Evolutionary conservation across 2,888 invertebrate genomes (phyloP).

Genomic region (Drosophila yooni): DNA sequence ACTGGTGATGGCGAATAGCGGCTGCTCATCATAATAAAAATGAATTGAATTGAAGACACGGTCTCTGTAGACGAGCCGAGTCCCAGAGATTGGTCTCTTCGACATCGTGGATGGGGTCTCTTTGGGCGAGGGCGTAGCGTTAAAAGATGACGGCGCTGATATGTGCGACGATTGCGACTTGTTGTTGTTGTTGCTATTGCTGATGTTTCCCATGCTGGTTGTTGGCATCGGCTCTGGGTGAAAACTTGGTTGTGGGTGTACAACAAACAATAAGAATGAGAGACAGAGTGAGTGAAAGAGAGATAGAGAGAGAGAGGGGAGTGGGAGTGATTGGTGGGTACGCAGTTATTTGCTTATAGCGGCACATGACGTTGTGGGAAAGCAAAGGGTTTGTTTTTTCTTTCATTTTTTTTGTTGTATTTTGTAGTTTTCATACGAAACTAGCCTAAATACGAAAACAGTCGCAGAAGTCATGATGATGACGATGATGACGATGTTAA

Average conservation of each 20-base stretch:
- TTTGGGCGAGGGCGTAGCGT: slow-evolving; percentile 58
- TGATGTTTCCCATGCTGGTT: slow-evolving; percentile 72
- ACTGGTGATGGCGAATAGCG: slow-evolving; percentile 36
- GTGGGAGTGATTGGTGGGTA: neutral
- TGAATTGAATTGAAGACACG: slow-evolving; percentile 75
- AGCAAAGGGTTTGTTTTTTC: slow-evolving; percentile 62
- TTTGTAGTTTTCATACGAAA: slow-evolving; percentile 39
- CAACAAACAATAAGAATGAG: slow-evolving; percentile 50
- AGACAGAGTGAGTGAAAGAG: neutral
- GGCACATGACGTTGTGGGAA: slow-evolving; percentile 71
- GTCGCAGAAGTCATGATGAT: slow-evolving; percentile 31
- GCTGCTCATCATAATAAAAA: slow-evolving; percentile 79
- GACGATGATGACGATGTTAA: neutral
- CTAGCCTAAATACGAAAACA: slow-evolving; percentile 59
- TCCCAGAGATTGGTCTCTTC: slow-evolving; percentile 26
- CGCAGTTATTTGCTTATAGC: slow-evolving; percentile 68
- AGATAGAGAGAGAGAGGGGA: neutral
- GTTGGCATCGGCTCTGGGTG: slow-evolving; percentile 57
- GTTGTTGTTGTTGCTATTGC: slow-evolving; percentile 17
- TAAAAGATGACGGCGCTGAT: slow-evolving; percentile 67
- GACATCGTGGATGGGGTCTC: slow-evolving; percentile 15
- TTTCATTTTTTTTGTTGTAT: slow-evolving; percentile 9
- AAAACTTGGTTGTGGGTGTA: slow-evolving; percentile 46
- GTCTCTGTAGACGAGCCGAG: slow-evolving; percentile 19
- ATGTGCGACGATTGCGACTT: slow-evolving; percentile 55